These are phyloP conservation scores for Antedon bifida DNA, from an alignment of 35 echinoderm and acorn worm genomes.

Conservation along the genomic window DNA sequence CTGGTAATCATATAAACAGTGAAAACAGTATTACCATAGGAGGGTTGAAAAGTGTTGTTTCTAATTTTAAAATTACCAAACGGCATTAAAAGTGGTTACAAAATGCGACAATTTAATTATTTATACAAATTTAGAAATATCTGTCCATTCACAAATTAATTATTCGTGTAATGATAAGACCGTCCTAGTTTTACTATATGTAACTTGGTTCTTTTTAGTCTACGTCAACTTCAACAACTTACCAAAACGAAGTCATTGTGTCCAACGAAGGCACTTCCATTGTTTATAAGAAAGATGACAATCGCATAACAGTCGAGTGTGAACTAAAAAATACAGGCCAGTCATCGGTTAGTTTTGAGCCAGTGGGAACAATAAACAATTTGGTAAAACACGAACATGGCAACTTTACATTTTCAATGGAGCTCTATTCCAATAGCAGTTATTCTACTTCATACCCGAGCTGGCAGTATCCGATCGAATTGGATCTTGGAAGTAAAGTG, in stretches of 20 bases:
- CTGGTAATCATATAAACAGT: too few species aligned
- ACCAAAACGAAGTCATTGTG: background rate
- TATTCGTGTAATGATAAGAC: too few species aligned
- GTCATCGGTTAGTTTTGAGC: background rate
- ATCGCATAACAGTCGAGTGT: background rate
- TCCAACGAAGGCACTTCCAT: background rate
- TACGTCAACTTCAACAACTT: background rate
- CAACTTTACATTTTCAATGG: background rate
- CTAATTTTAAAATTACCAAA: too few species aligned
- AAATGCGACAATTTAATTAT: too few species aligned
- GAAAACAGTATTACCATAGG: too few species aligned
- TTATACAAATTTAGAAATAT: too few species aligned
- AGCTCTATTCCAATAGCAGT: background rate
- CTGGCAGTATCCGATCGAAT: background rate
- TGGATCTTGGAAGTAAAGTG: background rate
- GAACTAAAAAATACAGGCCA: background rate
- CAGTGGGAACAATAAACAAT: background rate
- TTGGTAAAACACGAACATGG: background rate
- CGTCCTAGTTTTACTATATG: too few species aligned
- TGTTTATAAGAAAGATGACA: background rate
- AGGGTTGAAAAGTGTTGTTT: too few species aligned
- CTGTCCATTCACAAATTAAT: too few species aligned
- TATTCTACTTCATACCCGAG: background rate
- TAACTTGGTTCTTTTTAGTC: background rate
- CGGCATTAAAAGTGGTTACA: too few species aligned